Conservation (phyloP, 2,113 vertebrate species). For the Urocitellus parryii region DNA sequence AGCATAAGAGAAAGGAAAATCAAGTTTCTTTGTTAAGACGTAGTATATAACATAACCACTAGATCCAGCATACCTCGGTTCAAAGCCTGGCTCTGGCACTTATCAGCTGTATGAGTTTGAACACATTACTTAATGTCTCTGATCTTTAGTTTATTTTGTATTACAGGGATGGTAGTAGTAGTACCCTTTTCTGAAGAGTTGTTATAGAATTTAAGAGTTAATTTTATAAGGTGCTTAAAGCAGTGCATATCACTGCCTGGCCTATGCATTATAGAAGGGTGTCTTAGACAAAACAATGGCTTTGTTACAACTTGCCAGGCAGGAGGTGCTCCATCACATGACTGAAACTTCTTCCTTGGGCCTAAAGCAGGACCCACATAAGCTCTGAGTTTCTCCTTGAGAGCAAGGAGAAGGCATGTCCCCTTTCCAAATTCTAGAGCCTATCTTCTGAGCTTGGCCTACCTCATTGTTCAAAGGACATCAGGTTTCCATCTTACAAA, state of each 20-base stretch:
- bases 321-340: background rate
- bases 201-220: constrained; percentile 11
- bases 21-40: background rate
- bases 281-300: background rate
- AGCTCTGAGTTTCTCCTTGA: background rate
- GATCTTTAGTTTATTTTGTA: constrained; percentile 32
- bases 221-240: constrained; percentile 33
- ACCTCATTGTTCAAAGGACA: background rate
- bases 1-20: constrained; percentile 40
- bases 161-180: constrained; percentile 1
- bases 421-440: background rate
- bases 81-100: constrained; percentile 42
- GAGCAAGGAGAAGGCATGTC: background rate
- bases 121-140: constrained; percentile 21
- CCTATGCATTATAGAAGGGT: background rate
- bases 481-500: background rate
- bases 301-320: background rate
- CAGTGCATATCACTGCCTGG: background rate
- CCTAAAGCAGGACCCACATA: background rate
- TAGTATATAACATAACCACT: constrained; percentile 35
- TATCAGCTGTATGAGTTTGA: constrained; percentile 21
- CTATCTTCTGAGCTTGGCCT: constrained; percentile 8
- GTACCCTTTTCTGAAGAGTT: background rate
- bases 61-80: background rate
- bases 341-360: background rate